Base-by-base conservation (phyloP, 2,113 vertebrate genomes). In the Boleophthalmus pectinirostris region DNA sequence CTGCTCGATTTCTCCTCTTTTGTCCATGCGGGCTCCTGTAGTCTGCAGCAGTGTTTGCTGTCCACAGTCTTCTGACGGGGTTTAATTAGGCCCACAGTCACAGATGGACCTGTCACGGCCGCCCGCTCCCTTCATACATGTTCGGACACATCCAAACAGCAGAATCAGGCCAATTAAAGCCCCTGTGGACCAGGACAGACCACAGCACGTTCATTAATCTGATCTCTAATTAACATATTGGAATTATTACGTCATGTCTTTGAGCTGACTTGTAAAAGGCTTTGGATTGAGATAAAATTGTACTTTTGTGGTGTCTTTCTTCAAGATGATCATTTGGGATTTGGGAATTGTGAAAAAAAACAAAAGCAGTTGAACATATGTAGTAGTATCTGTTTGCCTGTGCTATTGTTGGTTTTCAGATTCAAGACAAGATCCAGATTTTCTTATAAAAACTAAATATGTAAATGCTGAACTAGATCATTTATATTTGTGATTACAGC, bases 171-270 rank as follows among this genome's bases (percentile, higher is more conserved):
- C 72, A 90, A 86, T 88, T 88, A 89, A 68, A 79, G 58, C 65
- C 61, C 51, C 0, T 8, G 20, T 2, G 20, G n/a, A 21, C n/a
- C 38, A 0, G 87, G 73, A 73, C 81, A 79, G 83, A 79, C 79
- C 84, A 82, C 84, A 84, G 80, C 56, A 53, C 74, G 77, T 85
- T 85, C 81, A 83, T 85, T 86, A 79, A 90, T 89, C 81, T 74
- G 70, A 86, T 83, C 79, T 43, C 43, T 75, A 80, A 85, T 87
- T 85, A 89, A 83, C 84, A 85, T 89, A 86, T 83, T 80, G 87
- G 70, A 87, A 90, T 88, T 77, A 86, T 90, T 76, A 76, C 66
- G 54, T 82, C 69, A 82, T 74, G 82, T 88, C 82, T 78, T 74
- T 43, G 38, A 43, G 38, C 64, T 70, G n/a, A 54, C 2, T 70